These are phyloP conservation scores for Falcunculus frontatus DNA, from an alignment of 2,113 vertebrate species.

Conservation along the genomic window DNA sequence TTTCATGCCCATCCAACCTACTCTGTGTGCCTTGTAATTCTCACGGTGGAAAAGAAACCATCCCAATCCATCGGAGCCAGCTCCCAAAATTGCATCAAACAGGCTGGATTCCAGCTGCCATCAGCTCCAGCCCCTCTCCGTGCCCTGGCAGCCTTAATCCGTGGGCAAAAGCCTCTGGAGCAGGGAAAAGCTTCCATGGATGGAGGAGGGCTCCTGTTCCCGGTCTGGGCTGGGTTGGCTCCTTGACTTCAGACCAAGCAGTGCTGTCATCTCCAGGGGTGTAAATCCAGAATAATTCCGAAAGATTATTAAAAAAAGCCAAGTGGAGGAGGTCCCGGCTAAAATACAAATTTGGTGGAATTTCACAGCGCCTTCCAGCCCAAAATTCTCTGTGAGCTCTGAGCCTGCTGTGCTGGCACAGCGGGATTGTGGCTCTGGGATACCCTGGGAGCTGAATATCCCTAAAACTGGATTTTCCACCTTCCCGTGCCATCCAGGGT, in stretches of 20 bases:
- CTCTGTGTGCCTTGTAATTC: neutral
- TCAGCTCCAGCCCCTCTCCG: neutral
- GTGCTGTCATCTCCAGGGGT: neutral
- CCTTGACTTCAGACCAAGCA: neutral
- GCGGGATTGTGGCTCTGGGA: fast-evolving
- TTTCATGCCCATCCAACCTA: neutral
- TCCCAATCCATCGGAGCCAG: fast-evolving
- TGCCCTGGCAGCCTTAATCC: neutral
- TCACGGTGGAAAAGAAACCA: neutral
- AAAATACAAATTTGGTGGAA: neutral
- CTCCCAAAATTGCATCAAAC: fast-evolving
- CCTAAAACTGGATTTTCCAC: fast-evolving
- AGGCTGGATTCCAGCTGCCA: neutral
- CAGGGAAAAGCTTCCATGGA: neutral
- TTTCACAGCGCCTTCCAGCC: neutral
- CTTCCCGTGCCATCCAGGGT: fast-evolving
- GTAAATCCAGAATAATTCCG: slow-evolving; percentile 10
- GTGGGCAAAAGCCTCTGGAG: neutral
- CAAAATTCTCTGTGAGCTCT: neutral
- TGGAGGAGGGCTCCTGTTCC: neutral
- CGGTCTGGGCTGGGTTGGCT: neutral
- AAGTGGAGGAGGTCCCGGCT: neutral
- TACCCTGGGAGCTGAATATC: neutral
- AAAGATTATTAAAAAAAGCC: neutral
- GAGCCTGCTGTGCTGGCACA: fast-evolving